phyloP scores from a whole-genome alignment of 2,888 invertebrate genomes.

The Troides oblongomaculatus region DNA sequence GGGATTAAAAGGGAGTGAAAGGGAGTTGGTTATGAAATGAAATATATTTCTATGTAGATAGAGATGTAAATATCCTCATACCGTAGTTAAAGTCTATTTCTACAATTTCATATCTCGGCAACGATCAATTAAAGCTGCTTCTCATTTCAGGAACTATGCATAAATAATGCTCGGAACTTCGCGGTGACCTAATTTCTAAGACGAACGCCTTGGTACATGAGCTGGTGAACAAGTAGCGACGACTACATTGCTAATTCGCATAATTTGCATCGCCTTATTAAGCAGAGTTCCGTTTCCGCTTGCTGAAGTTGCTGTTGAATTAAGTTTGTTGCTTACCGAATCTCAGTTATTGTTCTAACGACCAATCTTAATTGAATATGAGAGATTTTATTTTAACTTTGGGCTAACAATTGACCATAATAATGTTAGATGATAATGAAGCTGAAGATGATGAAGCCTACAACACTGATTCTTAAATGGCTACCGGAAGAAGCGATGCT shows the following conservation, averaged over 20 bases:
- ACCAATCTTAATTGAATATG: too few relatives aligned
- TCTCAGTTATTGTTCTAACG: too few relatives aligned
- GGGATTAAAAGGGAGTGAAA: too few relatives aligned
- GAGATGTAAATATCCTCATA: neutral
- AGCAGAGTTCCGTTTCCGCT: slow-evolving; percentile 8
- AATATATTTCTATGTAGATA: too few relatives aligned
- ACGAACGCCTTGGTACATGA: slow-evolving; percentile 21
- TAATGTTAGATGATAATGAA: too few relatives aligned
- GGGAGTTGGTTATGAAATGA: too few relatives aligned
- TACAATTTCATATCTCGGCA: slow-evolving; percentile 5
- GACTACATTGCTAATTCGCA: slow-evolving; percentile 51
- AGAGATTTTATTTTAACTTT: too few relatives aligned
- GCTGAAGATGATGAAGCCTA: too few relatives aligned
- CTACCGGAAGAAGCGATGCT: too few relatives aligned
- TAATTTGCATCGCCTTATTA: slow-evolving; percentile 45
- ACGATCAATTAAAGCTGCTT: slow-evolving; percentile 16
- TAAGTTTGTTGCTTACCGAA: slow-evolving; percentile 6
- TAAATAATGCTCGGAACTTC: slow-evolving; percentile 20
- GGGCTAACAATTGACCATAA: too few relatives aligned
- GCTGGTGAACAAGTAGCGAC: slow-evolving; percentile 10
- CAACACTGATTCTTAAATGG: too few relatives aligned
- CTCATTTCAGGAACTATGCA: slow-evolving; percentile 23
- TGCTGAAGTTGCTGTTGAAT: neutral
- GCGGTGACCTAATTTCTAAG: slow-evolving; percentile 21
- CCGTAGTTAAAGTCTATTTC: neutral